Conservation (phyloP, 2,797 vertebrate genomes). For the Sciaenops ocellatus region DNA sequence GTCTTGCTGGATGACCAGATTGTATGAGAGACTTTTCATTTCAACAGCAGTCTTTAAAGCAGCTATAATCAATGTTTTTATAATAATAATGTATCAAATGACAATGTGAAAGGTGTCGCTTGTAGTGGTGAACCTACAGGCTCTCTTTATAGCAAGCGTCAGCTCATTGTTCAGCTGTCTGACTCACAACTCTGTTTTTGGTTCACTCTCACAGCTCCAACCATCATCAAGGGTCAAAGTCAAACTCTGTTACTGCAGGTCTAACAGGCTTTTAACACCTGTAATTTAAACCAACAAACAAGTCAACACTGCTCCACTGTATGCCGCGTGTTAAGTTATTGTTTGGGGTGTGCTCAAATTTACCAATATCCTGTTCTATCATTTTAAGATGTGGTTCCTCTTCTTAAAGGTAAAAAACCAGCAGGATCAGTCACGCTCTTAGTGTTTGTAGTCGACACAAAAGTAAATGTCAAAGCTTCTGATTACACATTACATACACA, state of each 20-base stretch:
- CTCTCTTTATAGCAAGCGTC: background rate
- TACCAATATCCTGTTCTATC: background rate
- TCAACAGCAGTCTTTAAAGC: background rate
- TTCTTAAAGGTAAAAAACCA: background rate
- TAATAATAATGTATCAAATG: background rate
- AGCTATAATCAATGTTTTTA: background rate
- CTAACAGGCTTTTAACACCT: too few species aligned
- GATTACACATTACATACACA: too few species aligned
- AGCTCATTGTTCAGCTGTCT: background rate
- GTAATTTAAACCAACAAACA: too few species aligned
- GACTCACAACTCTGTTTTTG: background rate
- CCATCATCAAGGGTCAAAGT: background rate
- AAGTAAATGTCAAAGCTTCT: background rate
- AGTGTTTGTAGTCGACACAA: conserved; percentile 26
- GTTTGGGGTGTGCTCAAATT: background rate
- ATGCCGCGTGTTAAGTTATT: background rate
- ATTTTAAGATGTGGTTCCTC: background rate
- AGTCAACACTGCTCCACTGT: background rate
- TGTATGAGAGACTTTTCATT: background rate
- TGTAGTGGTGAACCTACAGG: background rate
- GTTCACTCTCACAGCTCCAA: background rate
- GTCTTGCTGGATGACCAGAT: too few species aligned
- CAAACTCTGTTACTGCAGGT: too few species aligned
- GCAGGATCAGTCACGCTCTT: background rate
- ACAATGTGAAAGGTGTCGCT: background rate